Evolutionary conservation across 2,797 vertebrate genomes (phyloP).

Genomic region (Alca torda): DNA sequence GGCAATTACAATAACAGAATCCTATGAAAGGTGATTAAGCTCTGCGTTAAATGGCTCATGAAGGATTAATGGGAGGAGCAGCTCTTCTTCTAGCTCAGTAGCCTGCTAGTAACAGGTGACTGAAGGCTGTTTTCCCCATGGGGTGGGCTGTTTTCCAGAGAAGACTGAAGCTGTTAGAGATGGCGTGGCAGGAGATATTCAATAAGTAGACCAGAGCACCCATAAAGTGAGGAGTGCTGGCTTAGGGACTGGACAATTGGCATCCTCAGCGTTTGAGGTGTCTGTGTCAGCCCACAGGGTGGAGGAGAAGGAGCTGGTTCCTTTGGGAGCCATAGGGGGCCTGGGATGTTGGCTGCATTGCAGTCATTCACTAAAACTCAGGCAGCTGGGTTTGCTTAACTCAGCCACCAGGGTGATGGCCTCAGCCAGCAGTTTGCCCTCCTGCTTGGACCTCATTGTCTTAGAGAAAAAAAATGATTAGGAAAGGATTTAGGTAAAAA

Average conservation of each 20-base stretch:
- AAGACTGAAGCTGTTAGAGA: background rate
- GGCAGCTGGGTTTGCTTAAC: background rate
- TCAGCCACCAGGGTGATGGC: background rate
- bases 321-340: accelerated
- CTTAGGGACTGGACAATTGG: background rate
- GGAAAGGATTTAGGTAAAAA: background rate
- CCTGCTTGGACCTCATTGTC: background rate
- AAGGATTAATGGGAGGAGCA: background rate
- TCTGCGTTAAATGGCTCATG: background rate
- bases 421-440: background rate
- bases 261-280: background rate
- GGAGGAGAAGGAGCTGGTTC: background rate
- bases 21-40: background rate
- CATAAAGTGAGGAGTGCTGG: background rate
- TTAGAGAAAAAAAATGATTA: background rate
- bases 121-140: background rate
- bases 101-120: background rate
- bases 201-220: background rate
- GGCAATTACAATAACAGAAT: background rate
- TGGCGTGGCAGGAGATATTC: background rate
- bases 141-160: background rate
- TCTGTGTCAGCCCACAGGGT: too few species aligned
- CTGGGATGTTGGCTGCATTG: background rate
- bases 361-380: background rate
- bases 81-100: background rate